Evolutionary conservation across 2,888 invertebrate genomes (phyloP).

Genomic region (Cerastis leucographa): DNA sequence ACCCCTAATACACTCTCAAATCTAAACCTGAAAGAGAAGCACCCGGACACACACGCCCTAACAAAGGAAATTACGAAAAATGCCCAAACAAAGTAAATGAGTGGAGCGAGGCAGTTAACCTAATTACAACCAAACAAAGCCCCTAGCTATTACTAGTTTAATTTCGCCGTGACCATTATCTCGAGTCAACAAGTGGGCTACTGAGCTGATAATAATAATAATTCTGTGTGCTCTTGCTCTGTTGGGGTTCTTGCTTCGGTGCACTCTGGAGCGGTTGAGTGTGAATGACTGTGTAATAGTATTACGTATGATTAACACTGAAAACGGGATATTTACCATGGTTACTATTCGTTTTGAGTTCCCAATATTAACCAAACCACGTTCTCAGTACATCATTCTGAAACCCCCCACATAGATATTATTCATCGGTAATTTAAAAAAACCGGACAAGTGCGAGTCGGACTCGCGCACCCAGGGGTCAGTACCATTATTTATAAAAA

Average conservation of each 20-base stretch:
- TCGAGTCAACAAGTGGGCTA: constrained; percentile 56
- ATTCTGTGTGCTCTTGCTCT: constrained; percentile 36
- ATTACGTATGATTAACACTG: too few relatives aligned
- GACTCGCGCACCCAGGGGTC: too few relatives aligned
- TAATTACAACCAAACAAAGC: constrained; percentile 51
- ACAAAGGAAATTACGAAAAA: constrained; percentile 41
- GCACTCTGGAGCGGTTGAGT: background rate
- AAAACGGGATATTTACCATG: too few relatives aligned
- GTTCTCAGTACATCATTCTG: too few relatives aligned
- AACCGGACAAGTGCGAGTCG: too few relatives aligned
- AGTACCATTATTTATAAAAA: too few relatives aligned
- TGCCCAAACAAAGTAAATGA: constrained; percentile 36
- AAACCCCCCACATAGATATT: too few relatives aligned
- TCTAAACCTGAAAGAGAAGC: constrained; percentile 9
- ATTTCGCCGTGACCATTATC: constrained; percentile 59
- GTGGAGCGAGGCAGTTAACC: constrained; percentile 41
- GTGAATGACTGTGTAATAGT: background rate
- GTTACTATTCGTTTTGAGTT: too few relatives aligned
- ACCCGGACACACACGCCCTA: constrained; percentile 41
- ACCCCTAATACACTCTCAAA: background rate
- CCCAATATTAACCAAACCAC: too few relatives aligned
- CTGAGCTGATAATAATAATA: constrained; percentile 57
- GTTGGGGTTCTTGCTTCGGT: background rate
- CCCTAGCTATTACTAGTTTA: constrained; percentile 47
- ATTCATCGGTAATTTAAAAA: too few relatives aligned